phyloP scores from a whole-genome alignment of 1,140 invertebrate species.

The Drusus annulatus region DNA sequence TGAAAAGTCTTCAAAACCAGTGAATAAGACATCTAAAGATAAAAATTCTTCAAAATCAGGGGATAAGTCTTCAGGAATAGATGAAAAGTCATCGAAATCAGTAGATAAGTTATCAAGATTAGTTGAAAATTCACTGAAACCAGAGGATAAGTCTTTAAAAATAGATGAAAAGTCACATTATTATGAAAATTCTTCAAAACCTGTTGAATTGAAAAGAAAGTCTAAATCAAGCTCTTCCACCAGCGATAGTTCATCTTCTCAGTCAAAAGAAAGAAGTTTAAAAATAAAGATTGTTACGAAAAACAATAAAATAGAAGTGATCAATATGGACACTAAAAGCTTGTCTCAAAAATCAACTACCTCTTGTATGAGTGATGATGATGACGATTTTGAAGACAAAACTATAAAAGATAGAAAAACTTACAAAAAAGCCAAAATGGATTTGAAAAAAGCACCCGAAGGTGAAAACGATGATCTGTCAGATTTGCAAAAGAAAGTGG shows the following conservation, averaged over 20 bases:
- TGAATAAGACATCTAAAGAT: background rate
- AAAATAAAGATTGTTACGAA: constrained; percentile 30
- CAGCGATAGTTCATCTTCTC: background rate
- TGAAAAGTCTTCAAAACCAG: too few species aligned
- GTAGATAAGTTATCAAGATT: too few species aligned
- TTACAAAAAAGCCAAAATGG: constrained; percentile 32
- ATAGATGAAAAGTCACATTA: too few species aligned
- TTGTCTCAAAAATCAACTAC: constrained; percentile 22
- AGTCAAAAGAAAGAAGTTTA: constrained; percentile 19
- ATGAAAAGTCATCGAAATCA: background rate
- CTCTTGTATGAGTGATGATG: constrained; percentile 38
- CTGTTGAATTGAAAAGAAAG: background rate
- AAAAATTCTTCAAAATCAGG: background rate
- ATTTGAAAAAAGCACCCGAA: constrained; percentile 1
- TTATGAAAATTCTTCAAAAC: too few species aligned
- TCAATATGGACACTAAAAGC: background rate
- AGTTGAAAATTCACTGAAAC: too few species aligned
- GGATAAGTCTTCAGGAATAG: constrained; percentile 10
- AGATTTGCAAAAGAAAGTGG: constrained; percentile 20
- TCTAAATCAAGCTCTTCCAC: background rate
- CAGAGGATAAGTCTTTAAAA: too few species aligned
- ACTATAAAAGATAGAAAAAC: constrained; percentile 33
- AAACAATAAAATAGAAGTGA: constrained; percentile 3
- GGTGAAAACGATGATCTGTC: background rate
- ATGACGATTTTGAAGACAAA: constrained; percentile 34